Base-by-base conservation (phyloP, 2,888 invertebrate genomes). In the Saturnia japonica region DNA sequence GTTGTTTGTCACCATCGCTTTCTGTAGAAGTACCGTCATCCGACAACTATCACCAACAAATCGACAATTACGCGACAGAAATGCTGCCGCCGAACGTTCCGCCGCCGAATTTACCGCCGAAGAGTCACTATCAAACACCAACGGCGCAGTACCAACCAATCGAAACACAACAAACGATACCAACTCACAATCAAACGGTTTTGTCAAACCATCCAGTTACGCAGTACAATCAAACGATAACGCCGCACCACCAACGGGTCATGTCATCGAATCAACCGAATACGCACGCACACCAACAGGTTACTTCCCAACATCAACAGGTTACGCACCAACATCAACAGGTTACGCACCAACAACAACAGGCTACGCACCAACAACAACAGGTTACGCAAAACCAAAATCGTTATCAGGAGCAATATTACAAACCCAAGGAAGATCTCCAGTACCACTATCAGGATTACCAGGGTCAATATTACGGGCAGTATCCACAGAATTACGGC, bases 11-110 rank as follows among this genome's bases (percentile, higher is more conserved):
- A 71, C 76, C 71, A 68, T 66, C 74, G 73, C 71, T 70, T 68
- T 71, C 76, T 77, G 73, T 82, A 93, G 93, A 93, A 71, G 84
- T 89, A 72, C 81, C 91, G 68, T 83, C 90, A 71, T 83, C 88
- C 78, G 92, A 93, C 80, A 93, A 92, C 81, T 94, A 94, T 75
- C 91, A 94, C 67, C 93, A 93, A 72, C 94, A 94, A 88, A 88
- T 94, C 74, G 93, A 94, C 77, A 92, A 82, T 78, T 94, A 94
- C 85, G 92, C 91, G 0, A 88, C 89, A 0, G 94, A 94, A 81
- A 93, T 94, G 94, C 82, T 94, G 43, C 84, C 89, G 0, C 82
- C 89, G 0, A 78, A 77, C 57, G 73, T 82, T 7, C 87, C 88
- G 4, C 85, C 88, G 11, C 91, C 91, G 0, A 85, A 88, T 67